Evolutionary conservation across 2,888 invertebrate species (phyloP).

Genomic region (Andrena haemorrhoa): DNA sequence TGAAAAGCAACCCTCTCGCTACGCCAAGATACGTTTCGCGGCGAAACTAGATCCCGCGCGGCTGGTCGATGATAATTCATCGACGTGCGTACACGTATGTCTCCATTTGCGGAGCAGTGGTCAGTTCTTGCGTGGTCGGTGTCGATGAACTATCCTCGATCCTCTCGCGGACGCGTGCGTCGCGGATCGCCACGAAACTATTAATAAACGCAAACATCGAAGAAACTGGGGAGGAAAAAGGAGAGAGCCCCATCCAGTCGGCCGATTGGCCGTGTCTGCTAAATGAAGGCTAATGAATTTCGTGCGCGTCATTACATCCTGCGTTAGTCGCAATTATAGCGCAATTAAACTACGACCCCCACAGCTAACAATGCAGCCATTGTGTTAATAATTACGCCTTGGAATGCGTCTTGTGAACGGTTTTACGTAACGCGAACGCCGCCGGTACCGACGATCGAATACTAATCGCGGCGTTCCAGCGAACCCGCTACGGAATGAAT

Average conservation of each 20-base stretch:
- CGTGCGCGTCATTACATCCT: slow-evolving; percentile 35
- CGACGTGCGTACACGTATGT: slow-evolving; percentile 18
- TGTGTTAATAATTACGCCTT: slow-evolving; percentile 55
- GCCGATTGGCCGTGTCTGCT: background rate
- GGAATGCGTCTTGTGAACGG: slow-evolving; percentile 43
- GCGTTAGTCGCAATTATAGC: slow-evolving; percentile 40
- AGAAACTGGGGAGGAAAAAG: slow-evolving; percentile 13
- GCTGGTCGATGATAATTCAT: slow-evolving; percentile 35
- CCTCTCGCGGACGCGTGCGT: background rate
- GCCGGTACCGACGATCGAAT: slow-evolving; percentile 44
- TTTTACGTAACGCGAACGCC: slow-evolving; percentile 49
- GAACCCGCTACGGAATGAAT: slow-evolving; percentile 27
- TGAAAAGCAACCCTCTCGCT: slow-evolving; percentile 23
- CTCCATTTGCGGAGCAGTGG: slow-evolving; percentile 11
- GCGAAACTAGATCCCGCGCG: slow-evolving; percentile 8
- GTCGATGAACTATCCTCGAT: slow-evolving; percentile 28
- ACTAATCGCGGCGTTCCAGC: slow-evolving; percentile 41
- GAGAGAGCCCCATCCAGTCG: background rate
- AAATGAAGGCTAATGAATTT: slow-evolving; percentile 44
- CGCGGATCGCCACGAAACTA: slow-evolving; percentile 8
- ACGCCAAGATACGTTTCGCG: background rate
- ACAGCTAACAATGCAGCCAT: slow-evolving; percentile 50
- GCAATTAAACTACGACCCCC: slow-evolving; percentile 40
- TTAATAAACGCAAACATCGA: slow-evolving; percentile 13
- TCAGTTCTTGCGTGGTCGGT: slow-evolving; percentile 16